Percentiles rank a stretch among this genome's conserved stretches.
Conservation (phyloP, 2,113 vertebrate genomes). For the Corapipo altera region DNA sequence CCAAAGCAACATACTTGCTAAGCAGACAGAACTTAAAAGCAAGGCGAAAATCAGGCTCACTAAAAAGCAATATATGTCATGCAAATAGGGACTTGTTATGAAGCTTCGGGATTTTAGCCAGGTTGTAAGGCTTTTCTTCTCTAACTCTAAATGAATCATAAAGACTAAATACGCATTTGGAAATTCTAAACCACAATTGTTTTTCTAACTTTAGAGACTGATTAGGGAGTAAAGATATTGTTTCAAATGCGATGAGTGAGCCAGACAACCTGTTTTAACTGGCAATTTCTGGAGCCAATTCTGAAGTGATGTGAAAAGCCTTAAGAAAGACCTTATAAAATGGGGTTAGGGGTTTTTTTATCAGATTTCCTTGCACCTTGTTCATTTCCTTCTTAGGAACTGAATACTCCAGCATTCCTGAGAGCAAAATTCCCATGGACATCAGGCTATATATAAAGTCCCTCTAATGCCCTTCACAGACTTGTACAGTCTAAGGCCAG, state of each 20-base stretch:
- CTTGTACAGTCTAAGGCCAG: background rate
- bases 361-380: slow-evolving; percentile 20
- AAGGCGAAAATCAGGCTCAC: slow-evolving; percentile 37
- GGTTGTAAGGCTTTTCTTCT: slow-evolving; percentile 47
- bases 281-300: background rate
- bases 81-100: slow-evolving; percentile 39
- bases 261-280: slow-evolving; percentile 27
- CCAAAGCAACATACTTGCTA: slow-evolving; percentile 36
- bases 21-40: slow-evolving; percentile 34
- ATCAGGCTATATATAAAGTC: background rate
- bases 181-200: slow-evolving; percentile 66
- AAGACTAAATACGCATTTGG: slow-evolving; percentile 46
- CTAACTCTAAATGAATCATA: slow-evolving; percentile 58
- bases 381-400: slow-evolving; percentile 14
- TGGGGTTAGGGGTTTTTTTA: background rate
- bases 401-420: background rate
- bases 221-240: slow-evolving; percentile 48
- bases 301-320: background rate
- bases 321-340: background rate
- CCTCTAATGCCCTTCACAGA: background rate
- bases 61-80: slow-evolving; percentile 15
- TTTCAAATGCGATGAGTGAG: slow-evolving; percentile 14
- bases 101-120: background rate
- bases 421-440: background rate
- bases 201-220: slow-evolving; percentile 24